Conservation (phyloP, 1,140 invertebrate genomes). For the Musca vetustissima region DNA sequence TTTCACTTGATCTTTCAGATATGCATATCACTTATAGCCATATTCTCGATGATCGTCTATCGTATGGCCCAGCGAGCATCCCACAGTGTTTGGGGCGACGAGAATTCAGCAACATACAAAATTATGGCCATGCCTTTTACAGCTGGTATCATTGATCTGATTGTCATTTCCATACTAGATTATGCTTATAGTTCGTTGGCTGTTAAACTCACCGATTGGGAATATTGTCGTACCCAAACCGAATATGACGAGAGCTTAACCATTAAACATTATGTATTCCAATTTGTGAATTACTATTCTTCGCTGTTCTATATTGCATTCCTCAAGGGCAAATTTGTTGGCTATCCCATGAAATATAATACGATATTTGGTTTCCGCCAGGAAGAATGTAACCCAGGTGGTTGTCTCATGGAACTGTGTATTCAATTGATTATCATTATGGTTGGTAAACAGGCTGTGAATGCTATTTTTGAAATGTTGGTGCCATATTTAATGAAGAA, state of each 20-base stretch:
- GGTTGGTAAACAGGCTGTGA: conserved; percentile 83
- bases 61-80: conserved; percentile 68
- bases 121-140: conserved; percentile 68
- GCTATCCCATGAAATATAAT: conserved; percentile 76
- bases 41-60: conserved; percentile 76
- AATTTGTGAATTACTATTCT: conserved; percentile 86
- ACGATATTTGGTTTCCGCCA: conserved; percentile 65
- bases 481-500: conserved; percentile 64
- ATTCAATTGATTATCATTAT: conserved; percentile 84
- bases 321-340: conserved; percentile 79
- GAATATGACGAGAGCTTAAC: conserved; percentile 84
- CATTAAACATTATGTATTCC: conserved; percentile 84
- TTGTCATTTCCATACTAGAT: conserved; percentile 60
- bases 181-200: conserved; percentile 59
- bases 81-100: conserved; percentile 61
- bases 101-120: conserved; percentile 61
- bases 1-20: conserved; percentile 58
- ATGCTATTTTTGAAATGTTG: conserved; percentile 75
- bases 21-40: conserved; percentile 71
- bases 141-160: conserved; percentile 73
- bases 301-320: conserved; percentile 87
- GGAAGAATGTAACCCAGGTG: conserved; percentile 73
- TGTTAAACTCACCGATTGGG: conserved; percentile 69
- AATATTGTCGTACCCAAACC: conserved; percentile 80
- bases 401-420: conserved; percentile 80